A percentile compares a stretch with the other conserved stretches of the same genome.
Conservation (phyloP, 2,113 vertebrate genomes). For the Macrotis lagotis region DNA sequence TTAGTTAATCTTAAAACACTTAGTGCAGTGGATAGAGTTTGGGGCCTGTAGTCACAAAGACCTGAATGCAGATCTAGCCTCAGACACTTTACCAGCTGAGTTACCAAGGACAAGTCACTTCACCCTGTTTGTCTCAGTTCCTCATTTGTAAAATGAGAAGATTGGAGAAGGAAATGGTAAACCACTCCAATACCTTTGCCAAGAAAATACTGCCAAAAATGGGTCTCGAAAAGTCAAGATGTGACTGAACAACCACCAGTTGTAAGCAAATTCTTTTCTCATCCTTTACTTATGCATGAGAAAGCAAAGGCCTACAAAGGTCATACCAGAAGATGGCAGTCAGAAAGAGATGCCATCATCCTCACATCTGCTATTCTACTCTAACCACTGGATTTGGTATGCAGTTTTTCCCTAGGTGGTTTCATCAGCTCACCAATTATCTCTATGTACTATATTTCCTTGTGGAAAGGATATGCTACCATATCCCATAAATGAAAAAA, state of each 20-base stretch:
- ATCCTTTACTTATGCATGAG: not conserved
- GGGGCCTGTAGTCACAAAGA: not conserved
- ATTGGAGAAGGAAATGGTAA: not conserved
- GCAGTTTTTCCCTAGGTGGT: not conserved
- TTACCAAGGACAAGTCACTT: not conserved
- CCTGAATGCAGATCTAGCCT: not conserved
- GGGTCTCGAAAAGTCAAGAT: not conserved
- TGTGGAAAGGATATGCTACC: not conserved
- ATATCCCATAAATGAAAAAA: constrained; percentile 32
- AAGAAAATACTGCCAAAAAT: not conserved
- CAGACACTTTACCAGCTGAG: not conserved
- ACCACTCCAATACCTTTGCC: not conserved
- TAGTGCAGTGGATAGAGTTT: not conserved
- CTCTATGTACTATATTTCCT: constrained; percentile 13
- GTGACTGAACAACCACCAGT: not conserved
- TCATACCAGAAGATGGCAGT: not conserved
- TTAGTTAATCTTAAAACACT: not conserved
- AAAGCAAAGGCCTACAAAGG: constrained; percentile 36
- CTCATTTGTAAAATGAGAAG: not conserved
- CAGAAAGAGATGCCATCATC: not conserved
- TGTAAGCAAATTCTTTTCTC: not conserved
- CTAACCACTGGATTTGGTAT: not conserved
- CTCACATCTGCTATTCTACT: not conserved
- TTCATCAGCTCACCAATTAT: not conserved
- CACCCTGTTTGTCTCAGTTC: not conserved